A percentile compares a stretch with the other conserved stretches of the same genome.
phyloP scores from a whole-genome alignment of 2,888 invertebrate genomes.

The Pseudococcus jackbeardsleyi region DNA sequence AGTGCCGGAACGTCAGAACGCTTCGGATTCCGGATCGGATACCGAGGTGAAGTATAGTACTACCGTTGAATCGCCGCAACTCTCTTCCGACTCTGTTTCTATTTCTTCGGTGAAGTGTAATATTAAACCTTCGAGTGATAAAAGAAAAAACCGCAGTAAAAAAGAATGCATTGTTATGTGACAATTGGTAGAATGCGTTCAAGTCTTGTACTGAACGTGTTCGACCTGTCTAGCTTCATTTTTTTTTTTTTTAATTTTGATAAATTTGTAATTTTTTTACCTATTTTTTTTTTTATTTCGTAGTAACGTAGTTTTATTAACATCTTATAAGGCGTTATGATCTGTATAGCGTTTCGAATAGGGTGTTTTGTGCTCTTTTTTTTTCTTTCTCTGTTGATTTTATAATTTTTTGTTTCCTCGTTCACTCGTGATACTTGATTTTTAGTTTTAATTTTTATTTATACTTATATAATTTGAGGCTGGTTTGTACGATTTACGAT shows the following conservation, averaged over 20 bases:
- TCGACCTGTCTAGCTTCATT: background rate
- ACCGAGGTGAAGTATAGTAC: slow-evolving; percentile 77
- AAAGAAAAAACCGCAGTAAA: slow-evolving; percentile 64
- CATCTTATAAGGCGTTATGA: slow-evolving; percentile 9
- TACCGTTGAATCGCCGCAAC: slow-evolving; percentile 32
- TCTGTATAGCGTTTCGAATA: background rate
- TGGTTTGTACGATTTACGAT: slow-evolving; percentile 17
- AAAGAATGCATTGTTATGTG: slow-evolving; percentile 66
- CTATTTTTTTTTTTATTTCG: slow-evolving; percentile 11
- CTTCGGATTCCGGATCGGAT: slow-evolving; percentile 77
- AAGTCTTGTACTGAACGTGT: slow-evolving; percentile 6
- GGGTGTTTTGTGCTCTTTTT: background rate
- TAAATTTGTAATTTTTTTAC: slow-evolving; percentile 28
- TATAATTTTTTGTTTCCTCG: no score
- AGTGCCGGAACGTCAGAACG: slow-evolving; percentile 73
- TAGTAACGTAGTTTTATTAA: slow-evolving; percentile 26
- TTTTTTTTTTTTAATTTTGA: slow-evolving; percentile 34
- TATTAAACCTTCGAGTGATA: slow-evolving; percentile 10
- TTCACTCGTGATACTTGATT: slow-evolving; percentile 13
- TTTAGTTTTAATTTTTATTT: slow-evolving; percentile 18
- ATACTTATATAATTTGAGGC: background rate
- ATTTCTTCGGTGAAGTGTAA: slow-evolving; percentile 17
- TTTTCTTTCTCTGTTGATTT: background rate
- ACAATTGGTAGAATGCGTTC: slow-evolving; percentile 52
- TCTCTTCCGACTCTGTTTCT: slow-evolving; percentile 50